Conservation (phyloP, 2,888 invertebrate genomes). For the Bembecia ichneumoniformis region DNA sequence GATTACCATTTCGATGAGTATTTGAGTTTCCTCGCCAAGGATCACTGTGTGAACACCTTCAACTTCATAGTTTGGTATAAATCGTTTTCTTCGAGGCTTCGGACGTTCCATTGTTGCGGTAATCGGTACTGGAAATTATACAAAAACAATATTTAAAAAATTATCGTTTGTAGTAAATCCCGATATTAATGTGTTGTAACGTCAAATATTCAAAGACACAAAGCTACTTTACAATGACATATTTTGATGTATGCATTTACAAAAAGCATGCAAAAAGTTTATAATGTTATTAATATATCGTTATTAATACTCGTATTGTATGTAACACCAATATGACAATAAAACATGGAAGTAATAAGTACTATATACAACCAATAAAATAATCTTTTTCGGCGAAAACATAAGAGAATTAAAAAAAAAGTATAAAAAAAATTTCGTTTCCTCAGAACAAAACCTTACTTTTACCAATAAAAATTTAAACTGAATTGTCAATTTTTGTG, state of each 20-base stretch:
- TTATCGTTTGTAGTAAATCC: background rate
- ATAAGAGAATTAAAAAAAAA: no score
- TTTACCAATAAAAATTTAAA: no score
- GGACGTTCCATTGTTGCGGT: constrained; percentile 29
- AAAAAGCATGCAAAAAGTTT: background rate
- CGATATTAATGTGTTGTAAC: background rate
- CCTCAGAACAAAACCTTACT: no score
- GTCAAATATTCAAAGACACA: background rate
- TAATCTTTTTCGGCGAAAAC: no score
- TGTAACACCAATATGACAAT: no score
- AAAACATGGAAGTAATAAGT: no score
- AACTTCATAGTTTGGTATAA: constrained; percentile 64
- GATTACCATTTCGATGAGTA: constrained; percentile 74
- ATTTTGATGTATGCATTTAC: background rate
- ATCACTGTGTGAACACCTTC: constrained; percentile 70
- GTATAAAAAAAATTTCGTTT: no score
- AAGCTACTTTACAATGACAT: background rate
- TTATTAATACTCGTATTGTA: no score
- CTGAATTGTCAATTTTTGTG: no score
- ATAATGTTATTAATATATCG: background rate
- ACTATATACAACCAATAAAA: no score
- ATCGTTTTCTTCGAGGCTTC: constrained; percentile 48
- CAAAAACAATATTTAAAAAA: background rate
- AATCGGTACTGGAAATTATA: constrained; percentile 22
- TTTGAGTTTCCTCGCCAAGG: constrained; percentile 72